phyloP scores from a whole-genome alignment of 2,888 invertebrate species.

The Tenthredo scrophulariae region DNA sequence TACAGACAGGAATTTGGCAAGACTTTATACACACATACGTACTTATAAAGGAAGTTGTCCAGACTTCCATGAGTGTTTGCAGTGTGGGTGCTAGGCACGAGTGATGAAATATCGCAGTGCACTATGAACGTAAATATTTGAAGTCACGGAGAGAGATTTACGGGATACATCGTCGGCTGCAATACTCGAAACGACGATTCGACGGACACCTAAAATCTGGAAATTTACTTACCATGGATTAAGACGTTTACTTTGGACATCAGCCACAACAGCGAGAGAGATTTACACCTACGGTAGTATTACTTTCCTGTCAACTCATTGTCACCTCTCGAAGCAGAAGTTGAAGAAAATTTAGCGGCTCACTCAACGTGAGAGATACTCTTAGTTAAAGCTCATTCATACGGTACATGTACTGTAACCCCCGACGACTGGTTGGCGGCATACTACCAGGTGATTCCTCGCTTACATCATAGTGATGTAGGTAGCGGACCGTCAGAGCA shows the following conservation, averaged over 20 bases:
- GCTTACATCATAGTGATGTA: too few relatives aligned
- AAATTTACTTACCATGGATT: slow-evolving; percentile 27
- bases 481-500: too few relatives aligned
- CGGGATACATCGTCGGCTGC: neutral
- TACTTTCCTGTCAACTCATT: neutral
- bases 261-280: neutral
- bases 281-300: neutral
- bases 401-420: slow-evolving; percentile 7
- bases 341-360: slow-evolving; percentile 23
- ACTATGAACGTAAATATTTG: slow-evolving; percentile 43
- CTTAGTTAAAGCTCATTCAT: slow-evolving; percentile 33
- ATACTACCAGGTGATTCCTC: too few relatives aligned
- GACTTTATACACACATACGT: neutral
- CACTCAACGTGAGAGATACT: slow-evolving; percentile 4
- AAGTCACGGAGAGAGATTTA: slow-evolving; percentile 32
- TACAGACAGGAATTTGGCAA: slow-evolving; percentile 12
- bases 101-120: slow-evolving; percentile 45
- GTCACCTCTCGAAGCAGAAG: slow-evolving; percentile 6
- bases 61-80: slow-evolving; percentile 16
- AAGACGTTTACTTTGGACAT: slow-evolving; percentile 12
- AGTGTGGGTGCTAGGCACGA: slow-evolving; percentile 7
- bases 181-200: slow-evolving; percentile 19
- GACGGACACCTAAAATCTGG: slow-evolving; percentile 7
- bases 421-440: slow-evolving; percentile 36
- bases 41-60: slow-evolving; percentile 25